Conservation (phyloP, 2,797 vertebrate genomes). For the Podargus strigoides region DNA sequence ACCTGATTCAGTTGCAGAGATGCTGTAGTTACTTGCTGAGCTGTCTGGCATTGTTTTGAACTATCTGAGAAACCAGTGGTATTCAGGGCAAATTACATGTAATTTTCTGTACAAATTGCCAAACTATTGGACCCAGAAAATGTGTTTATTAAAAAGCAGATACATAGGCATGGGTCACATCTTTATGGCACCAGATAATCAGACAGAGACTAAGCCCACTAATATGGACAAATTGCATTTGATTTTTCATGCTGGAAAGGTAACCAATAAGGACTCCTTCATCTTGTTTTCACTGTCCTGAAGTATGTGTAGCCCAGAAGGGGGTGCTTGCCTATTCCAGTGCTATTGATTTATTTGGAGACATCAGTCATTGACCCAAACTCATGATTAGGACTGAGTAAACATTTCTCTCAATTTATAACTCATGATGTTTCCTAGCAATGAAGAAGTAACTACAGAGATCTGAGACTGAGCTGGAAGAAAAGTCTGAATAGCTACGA, state of each 20-base stretch:
- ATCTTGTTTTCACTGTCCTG: conserved; percentile 15
- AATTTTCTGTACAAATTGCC: conserved; percentile 76
- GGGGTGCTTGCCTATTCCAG: conserved; percentile 54
- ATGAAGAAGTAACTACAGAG: conserved; percentile 38
- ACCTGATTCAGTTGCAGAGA: neutral
- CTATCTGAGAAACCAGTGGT: conserved; percentile 69
- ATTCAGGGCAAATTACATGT: conserved; percentile 75
- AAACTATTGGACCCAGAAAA: conserved; percentile 71
- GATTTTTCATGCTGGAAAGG: conserved; percentile 65
- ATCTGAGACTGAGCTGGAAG: neutral
- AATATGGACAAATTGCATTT: conserved; percentile 73
- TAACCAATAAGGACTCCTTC: conserved; percentile 52
- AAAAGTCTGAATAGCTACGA: neutral
- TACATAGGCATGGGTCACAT: conserved; percentile 54
- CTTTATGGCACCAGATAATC: conserved; percentile 68
- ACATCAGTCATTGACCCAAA: conserved; percentile 34
- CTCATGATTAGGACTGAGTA: conserved; percentile 50
- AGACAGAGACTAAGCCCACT: conserved; percentile 63
- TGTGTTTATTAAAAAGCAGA: conserved; percentile 77
- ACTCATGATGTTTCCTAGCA: conserved; percentile 27
- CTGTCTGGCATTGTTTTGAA: conserved; percentile 59
- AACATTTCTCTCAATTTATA: conserved; percentile 48
- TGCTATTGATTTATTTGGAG: conserved; percentile 53
- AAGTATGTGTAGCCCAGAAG: conserved; percentile 8
- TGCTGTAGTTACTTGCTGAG: conserved; percentile 27